Conservation (phyloP, 53 echinoderm and acorn worm genomes). For the Paelopatides confundens region DNA sequence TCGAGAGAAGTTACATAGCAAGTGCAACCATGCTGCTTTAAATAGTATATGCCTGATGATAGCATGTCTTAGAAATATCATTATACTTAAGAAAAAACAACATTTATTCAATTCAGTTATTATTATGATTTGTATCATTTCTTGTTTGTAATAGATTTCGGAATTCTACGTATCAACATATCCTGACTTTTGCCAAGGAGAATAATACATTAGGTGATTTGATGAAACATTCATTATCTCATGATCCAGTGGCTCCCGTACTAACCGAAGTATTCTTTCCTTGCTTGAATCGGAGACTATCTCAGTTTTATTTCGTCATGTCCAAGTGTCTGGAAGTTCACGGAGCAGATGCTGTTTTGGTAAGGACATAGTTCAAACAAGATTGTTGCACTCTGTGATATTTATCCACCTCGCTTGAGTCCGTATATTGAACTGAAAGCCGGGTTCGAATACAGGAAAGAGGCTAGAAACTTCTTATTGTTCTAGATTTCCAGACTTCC, state of each 20-base stretch:
- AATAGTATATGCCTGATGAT: too few relatives aligned
- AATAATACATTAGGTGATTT: not conserved
- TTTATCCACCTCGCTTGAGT: too few relatives aligned
- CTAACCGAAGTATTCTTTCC: constrained; percentile 1
- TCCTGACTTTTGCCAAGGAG: not conserved
- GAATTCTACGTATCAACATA: constrained; percentile 4
- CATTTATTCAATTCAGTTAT: too few relatives aligned
- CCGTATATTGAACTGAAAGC: too few relatives aligned
- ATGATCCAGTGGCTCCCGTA: constrained; percentile 10
- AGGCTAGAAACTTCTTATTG: too few relatives aligned
- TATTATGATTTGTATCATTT: too few relatives aligned
- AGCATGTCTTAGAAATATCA: too few relatives aligned
- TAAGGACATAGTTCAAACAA: not conserved
- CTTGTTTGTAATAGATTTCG: not conserved
- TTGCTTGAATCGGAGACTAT: not conserved
- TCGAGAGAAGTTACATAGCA: too few relatives aligned
- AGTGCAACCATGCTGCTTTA: too few relatives aligned
- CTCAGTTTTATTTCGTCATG: not conserved
- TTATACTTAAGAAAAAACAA: too few relatives aligned
- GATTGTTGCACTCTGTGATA: not conserved
- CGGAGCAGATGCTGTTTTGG: not conserved
- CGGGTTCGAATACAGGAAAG: too few relatives aligned
- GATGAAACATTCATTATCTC: constrained; percentile 4
- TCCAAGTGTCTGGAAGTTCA: not conserved
- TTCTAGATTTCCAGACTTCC: too few relatives aligned